phyloP scores from a whole-genome alignment of 1,140 invertebrate species.

The Trachelipus rathkii region DNA sequence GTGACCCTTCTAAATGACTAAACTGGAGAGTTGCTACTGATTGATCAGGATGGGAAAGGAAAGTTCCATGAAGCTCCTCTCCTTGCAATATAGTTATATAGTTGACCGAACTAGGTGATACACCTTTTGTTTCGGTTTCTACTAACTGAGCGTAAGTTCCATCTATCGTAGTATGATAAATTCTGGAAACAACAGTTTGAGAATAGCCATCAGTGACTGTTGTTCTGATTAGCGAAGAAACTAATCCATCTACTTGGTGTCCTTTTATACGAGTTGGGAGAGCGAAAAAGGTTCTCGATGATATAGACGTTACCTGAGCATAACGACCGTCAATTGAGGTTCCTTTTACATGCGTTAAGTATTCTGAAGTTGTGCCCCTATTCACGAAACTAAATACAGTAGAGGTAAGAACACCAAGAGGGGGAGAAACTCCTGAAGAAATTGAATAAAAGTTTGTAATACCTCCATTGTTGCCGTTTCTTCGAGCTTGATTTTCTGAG shows the following conservation, averaged over 20 bases:
- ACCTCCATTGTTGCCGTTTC: slow-evolving; percentile 29
- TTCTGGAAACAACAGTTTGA: slow-evolving; percentile 50
- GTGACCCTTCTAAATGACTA: slow-evolving; percentile 27
- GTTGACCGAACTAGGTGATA: slow-evolving; percentile 21
- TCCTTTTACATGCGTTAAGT: slow-evolving; percentile 79
- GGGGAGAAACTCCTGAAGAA: slow-evolving; percentile 4
- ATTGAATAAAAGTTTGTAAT: slow-evolving; percentile 19
- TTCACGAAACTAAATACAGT: slow-evolving; percentile 85
- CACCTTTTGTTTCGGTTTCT: slow-evolving; percentile 28
- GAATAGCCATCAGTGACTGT: slow-evolving; percentile 48
- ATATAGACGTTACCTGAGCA: slow-evolving; percentile 78
- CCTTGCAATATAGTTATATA: slow-evolving; percentile 32
- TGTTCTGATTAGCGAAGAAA: slow-evolving; percentile 50
- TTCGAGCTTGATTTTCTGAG: background rate
- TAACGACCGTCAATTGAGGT: slow-evolving; percentile 83
- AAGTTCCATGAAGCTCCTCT: slow-evolving; percentile 29
- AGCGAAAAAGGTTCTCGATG: slow-evolving; percentile 75
- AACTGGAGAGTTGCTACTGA: slow-evolving; percentile 33
- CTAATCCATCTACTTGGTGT: slow-evolving; percentile 54
- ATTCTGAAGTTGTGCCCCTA: slow-evolving; percentile 84
- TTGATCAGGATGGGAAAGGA: slow-evolving; percentile 35
- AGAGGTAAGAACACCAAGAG: slow-evolving; percentile 69
- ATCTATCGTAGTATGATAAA: slow-evolving; percentile 52
- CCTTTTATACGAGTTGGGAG: slow-evolving; percentile 54
- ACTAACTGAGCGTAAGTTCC: slow-evolving; percentile 51